phyloP scores from a whole-genome alignment of 2,797 vertebrate genomes.

The Australoheros facetus region DNA sequence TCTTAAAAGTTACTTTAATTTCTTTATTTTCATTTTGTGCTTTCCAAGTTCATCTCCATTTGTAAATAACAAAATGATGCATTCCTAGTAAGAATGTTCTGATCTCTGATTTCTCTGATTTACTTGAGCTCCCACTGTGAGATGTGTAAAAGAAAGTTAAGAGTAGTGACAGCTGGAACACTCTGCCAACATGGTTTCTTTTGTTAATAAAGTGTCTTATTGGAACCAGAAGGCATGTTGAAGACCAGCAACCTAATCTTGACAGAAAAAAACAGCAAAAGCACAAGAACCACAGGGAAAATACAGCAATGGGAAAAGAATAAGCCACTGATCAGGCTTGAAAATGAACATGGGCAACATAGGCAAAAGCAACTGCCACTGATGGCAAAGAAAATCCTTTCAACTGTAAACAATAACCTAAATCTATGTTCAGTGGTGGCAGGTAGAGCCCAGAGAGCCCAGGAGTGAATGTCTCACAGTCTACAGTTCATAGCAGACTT shows the following conservation, averaged over 20 bases:
- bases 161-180: too few species aligned
- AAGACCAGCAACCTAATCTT: neutral
- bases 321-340: neutral
- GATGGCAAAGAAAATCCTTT: neutral
- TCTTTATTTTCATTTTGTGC: neutral
- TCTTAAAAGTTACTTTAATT: neutral
- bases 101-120: too few species aligned
- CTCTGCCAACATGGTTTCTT: too few species aligned
- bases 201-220: neutral
- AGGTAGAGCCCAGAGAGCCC: neutral
- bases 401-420: neutral
- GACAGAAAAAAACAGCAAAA: neutral
- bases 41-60: too few species aligned
- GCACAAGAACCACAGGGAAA: neutral
- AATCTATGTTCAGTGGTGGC: neutral
- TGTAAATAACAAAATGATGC: neutral
- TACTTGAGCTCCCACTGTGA: neutral
- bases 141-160: too few species aligned
- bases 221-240: neutral
- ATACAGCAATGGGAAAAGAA: neutral
- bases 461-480: too few species aligned
- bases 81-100: neutral
- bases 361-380: neutral
- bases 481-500: neutral
- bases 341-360: neutral